Percentiles rank a stretch among this genome's conserved stretches.
These are phyloP conservation scores for Drosophila fuyamai DNA, from an alignment of 1,140 invertebrate genomes.

Conservation along the genomic window DNA sequence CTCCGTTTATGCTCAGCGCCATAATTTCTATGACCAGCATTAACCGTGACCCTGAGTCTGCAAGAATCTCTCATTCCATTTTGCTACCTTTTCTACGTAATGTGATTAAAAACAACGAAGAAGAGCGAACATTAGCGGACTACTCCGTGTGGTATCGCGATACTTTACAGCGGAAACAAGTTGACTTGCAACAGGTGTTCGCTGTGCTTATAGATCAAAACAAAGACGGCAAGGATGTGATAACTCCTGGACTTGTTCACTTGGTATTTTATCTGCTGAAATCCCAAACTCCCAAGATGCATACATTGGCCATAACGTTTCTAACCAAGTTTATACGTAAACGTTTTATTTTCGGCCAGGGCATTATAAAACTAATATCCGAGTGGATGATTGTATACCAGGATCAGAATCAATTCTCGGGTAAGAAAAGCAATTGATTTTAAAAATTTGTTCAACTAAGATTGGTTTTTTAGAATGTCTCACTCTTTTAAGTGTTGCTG, in stretches of 20 bases:
- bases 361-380: constrained; percentile 69
- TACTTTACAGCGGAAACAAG: constrained; percentile 70
- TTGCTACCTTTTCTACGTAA: constrained; percentile 74
- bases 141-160: constrained; percentile 81
- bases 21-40: constrained; percentile 75
- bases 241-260: constrained; percentile 76
- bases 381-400: constrained; percentile 83
- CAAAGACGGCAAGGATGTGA: constrained; percentile 80
- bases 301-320: constrained; percentile 71
- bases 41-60: constrained; percentile 76
- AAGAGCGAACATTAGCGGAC: constrained; percentile 62
- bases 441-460: background rate
- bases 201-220: constrained; percentile 79
- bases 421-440: constrained; percentile 16
- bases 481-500: constrained; percentile 73
- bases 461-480: constrained; percentile 62
- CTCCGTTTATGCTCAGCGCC: constrained; percentile 79
- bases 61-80: constrained; percentile 56
- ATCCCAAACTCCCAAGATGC: constrained; percentile 58
- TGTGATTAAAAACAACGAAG: constrained; percentile 76
- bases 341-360: constrained; percentile 77
- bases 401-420: constrained; percentile 75
- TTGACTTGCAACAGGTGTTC: constrained; percentile 75
- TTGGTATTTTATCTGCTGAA: constrained; percentile 74
- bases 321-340: constrained; percentile 74